These are phyloP conservation scores for Epizoanthus illoricatus DNA, from an alignment of 92 coral and sea anemone genomes.

Conservation along the genomic window DNA sequence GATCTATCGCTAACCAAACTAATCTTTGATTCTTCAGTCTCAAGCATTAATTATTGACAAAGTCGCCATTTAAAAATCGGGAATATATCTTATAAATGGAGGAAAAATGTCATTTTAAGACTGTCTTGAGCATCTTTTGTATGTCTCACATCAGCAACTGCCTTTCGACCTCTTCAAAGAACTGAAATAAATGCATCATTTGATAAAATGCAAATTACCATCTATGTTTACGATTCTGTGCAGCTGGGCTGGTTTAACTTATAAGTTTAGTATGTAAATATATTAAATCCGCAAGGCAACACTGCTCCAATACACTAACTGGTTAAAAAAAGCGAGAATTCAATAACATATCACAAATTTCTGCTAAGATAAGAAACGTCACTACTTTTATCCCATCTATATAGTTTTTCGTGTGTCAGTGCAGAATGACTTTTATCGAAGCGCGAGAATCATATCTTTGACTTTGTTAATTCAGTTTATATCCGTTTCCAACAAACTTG, in stretches of 20 bases:
- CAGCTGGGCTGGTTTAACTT: slow-evolving; percentile 29
- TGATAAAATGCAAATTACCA: slow-evolving; percentile 32
- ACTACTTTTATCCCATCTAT: neutral
- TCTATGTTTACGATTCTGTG: neutral
- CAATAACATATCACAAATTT: neutral
- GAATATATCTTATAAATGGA: neutral
- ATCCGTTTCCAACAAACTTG: neutral
- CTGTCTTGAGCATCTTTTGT: neutral
- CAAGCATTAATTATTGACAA: neutral
- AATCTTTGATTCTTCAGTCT: neutral
- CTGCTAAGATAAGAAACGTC: neutral
- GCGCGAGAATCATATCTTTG: neutral
- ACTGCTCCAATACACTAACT: neutral
- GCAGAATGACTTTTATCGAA: neutral
- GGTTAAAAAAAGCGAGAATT: neutral
- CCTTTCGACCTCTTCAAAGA: neutral
- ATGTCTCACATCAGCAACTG: neutral
- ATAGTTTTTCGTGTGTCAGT: neutral
- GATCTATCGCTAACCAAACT: neutral
- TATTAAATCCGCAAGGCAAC: neutral
- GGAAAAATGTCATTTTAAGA: neutral
- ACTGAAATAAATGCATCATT: slow-evolving; percentile 5
- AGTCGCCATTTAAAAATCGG: neutral
- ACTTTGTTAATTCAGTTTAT: slow-evolving; percentile 9
- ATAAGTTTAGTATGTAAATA: slow-evolving; percentile 6